Evolutionary conservation across 2,113 vertebrate species (phyloP), one percentile per base, ranked within the genome.

Genomic region (Oncorhynchus keta): DNA sequence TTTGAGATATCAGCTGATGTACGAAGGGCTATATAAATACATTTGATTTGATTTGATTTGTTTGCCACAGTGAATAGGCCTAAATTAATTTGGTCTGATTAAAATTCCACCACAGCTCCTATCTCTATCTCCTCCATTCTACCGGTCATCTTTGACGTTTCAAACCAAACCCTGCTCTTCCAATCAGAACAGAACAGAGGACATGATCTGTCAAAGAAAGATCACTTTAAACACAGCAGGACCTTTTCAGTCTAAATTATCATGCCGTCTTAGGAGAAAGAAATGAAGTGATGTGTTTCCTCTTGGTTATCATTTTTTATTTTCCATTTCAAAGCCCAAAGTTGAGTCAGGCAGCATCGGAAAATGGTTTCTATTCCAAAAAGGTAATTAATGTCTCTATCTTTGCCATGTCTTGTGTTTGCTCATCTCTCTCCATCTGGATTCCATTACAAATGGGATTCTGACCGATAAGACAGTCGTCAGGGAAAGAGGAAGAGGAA

Each of bases 391-490:
- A 86, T 85, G 84, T 86, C 80, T 85, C 66, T 45, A 45, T 45
- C 39, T 45, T 45, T 78, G 70, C 79, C 76, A 66, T 86, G 83
- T 80, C 80, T 81, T 16, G 59, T 84, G 81, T 87, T 89, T 83
- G 79, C 85, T 90, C 83, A 82, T 88, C 82, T 85, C 67, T 66
- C 76, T 74, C 79, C 89, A 92, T 91, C 90, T 91, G 90, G 87
- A 85, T 81, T 84, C 73, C 67, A 86, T 89, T 86, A 90, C 45
- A 24, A 80, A 81, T 67, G 81, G 87, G 83, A 89, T 82, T 91
- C 84, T 66, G 73, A 39, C 13, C 51, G 89, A 89, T 91, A 88
- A 89, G 88, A 66, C 83, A n/a, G 16, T 84, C 48, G 69, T 7
- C 45, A 80, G 35, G 28, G 76, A 61, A 78, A 75, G 72, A 70